phyloP scores from a whole-genome alignment of 2,888 invertebrate species.

The Amphipoea oculea region DNA sequence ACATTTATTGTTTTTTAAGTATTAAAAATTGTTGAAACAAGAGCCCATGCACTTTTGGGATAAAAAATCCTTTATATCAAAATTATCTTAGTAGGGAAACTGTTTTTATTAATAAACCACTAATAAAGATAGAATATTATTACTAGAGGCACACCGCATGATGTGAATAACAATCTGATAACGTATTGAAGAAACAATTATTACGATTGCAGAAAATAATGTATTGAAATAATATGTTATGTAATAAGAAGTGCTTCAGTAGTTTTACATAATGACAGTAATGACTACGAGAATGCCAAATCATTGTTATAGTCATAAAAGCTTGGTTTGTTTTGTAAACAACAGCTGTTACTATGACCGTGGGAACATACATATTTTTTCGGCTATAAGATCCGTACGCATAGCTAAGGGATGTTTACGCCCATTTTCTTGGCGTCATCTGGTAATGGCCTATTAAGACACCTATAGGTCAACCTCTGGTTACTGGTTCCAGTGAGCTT shows the following conservation, averaged over 20 bases:
- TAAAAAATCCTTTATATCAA: not conserved
- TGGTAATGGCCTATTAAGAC: not conserved
- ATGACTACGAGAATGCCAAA: not conserved
- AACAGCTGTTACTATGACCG: not conserved
- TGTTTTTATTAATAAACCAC: not conserved
- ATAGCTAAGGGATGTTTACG: too few species aligned
- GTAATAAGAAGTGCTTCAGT: not conserved
- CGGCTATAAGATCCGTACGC: too few species aligned
- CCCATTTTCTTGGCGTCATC: too few species aligned
- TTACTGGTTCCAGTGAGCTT: too few species aligned
- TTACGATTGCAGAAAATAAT: slow-evolving; percentile 12
- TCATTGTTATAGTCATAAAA: not conserved
- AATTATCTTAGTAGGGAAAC: not conserved
- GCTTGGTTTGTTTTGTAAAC: not conserved
- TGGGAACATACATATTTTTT: too few species aligned
- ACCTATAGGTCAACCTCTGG: too few species aligned
- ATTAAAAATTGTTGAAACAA: not conserved
- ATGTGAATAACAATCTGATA: slow-evolving; percentile 28
- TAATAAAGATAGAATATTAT: not conserved
- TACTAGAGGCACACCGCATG: not conserved
- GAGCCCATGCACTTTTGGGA: too few species aligned
- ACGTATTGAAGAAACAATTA: not conserved
- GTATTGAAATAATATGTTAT: not conserved
- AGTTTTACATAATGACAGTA: not conserved
- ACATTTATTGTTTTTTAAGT: too few species aligned